Conservation (phyloP, 2,797 vertebrate species). For the Phataginus tricuspis region DNA sequence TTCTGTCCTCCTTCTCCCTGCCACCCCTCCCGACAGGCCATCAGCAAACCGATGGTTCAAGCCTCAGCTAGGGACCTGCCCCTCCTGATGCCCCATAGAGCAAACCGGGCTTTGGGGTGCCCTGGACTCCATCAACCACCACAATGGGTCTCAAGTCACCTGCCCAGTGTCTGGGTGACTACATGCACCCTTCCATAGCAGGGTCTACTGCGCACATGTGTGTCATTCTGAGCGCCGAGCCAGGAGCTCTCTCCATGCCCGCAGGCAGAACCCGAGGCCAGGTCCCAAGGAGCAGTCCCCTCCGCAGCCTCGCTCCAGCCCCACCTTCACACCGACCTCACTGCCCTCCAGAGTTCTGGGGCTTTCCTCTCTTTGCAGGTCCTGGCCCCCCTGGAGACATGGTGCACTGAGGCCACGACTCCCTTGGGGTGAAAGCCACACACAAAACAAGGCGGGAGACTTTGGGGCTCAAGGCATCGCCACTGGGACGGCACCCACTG, state of each 20-base stretch:
- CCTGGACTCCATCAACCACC: not conserved
- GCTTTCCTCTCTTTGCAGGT: not conserved
- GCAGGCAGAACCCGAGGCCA: not conserved
- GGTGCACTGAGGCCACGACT: no score
- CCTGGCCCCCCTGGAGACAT: not conserved
- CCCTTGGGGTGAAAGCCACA: not conserved
- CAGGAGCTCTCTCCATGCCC: not conserved
- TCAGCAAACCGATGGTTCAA: not conserved
- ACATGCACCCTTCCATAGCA: not conserved
- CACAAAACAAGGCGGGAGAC: not conserved
- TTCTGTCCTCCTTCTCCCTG: not conserved
- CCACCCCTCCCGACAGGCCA: not conserved
- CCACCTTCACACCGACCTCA: not conserved
- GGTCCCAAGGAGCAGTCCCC: no score
- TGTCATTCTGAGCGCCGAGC: not conserved
- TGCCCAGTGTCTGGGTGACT: not conserved
- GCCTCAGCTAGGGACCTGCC: not conserved
- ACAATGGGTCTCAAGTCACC: not conserved
- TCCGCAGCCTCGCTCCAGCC: not conserved
- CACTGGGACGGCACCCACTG: rapidly evolving
- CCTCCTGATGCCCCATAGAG: not conserved
- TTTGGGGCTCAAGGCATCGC: no score
- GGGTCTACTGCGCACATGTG: no score
- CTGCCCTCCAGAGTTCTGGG: no score
- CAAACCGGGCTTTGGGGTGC: not conserved